Percentiles rank a stretch among this genome's conserved stretches.
Conservation (phyloP, 2,888 invertebrate species). For the Dicranocentrus wangi region DNA sequence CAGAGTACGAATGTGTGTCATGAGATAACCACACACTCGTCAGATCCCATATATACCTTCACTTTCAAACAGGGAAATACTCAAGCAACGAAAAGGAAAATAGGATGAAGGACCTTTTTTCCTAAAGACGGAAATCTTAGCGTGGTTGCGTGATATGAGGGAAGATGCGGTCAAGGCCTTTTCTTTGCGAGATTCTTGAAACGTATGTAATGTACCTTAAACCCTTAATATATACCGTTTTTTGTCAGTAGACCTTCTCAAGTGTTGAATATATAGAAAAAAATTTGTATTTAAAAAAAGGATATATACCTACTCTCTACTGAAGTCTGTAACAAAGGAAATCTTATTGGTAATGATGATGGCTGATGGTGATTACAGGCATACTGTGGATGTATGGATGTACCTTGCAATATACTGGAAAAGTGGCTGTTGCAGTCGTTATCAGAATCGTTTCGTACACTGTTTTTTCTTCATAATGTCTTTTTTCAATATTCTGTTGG, state of each 20-base stretch:
- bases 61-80: neutral
- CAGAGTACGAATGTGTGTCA: constrained; percentile 52
- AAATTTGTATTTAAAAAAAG: neutral
- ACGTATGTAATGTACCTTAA: neutral
- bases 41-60: neutral
- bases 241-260: neutral
- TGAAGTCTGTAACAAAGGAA: constrained; percentile 22
- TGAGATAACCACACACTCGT: constrained; percentile 52
- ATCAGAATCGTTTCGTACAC: constrained; percentile 12
- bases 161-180: constrained; percentile 70
- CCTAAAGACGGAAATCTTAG: constrained; percentile 45
- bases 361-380: constrained; percentile 5
- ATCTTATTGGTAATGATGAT: constrained; percentile 28
- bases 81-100: constrained; percentile 20
- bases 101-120: constrained; percentile 60
- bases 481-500: constrained; percentile 20
- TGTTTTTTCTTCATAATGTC: constrained; percentile 7
- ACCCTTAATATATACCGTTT: neutral
- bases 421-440: neutral
- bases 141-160: constrained; percentile 66
- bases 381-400: neutral
- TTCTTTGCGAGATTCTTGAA: constrained; percentile 25
- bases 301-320: too few relatives aligned
- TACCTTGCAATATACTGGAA: neutral
- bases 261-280: neutral